Evolutionary conservation across 2,113 vertebrate genomes (phyloP), one percentile per base, ranked within the genome.

Genomic region (Rhinolophus sinicus): DNA sequence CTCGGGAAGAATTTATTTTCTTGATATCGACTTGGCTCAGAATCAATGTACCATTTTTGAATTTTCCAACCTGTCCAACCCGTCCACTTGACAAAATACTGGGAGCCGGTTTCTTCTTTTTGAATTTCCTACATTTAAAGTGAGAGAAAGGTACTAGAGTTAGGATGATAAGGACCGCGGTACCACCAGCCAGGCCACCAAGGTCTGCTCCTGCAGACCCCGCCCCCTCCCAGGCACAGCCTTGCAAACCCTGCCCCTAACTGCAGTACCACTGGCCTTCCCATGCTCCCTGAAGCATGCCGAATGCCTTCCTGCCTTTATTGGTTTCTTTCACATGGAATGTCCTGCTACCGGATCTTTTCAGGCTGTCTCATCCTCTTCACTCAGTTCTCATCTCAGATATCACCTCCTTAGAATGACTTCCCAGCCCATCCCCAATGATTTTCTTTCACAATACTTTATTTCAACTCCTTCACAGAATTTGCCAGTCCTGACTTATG

Each of bases 11-110:
- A 96, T 99, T 99, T 73, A 99, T 99, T 96, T 98, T 99, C 98
- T 99, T 99, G 98, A 99, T 99, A 87, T 99, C 99, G 97, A 84
- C 95, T 40, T 98, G 97, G 98, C 98, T 99, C 86, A 99, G 98
- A 97, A 99, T 97, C 98, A 99, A 97, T 84, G 99, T 99, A 65
- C 99, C 99, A 83, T 99, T 98, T 98, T 99, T 99, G 98, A 99
- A 99, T 98, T 98, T 99, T 90, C 99, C 99, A 96, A 99, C 97
- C 93, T 99, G 99, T 56, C 99, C 99, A 0, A 98, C 96, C 77
- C 98, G 99, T 64, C 99, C 99, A 1, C 98, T 97, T 40, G 98
- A 99, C 52, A 99, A 97, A 14, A 98, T 98, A 10, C 98, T 98
- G 28, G 99, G 98, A 24, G 98, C 97, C 0, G 88, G 88, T 92